Conservation (phyloP, 2,113 vertebrate genomes). For the Alaudala cheleensis region DNA sequence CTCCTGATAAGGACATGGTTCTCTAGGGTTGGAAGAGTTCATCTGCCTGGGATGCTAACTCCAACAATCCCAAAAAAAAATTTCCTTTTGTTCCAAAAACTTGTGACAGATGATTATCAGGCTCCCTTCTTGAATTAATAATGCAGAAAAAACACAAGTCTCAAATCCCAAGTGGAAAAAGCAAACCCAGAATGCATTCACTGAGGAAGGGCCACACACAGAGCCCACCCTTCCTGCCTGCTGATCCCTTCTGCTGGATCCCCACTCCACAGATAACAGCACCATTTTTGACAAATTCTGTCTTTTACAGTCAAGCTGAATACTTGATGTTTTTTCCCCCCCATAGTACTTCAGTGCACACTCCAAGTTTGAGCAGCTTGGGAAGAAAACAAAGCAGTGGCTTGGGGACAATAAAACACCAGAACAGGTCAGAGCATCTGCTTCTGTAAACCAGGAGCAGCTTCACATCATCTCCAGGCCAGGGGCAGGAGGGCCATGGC, state of each 20-base stretch:
- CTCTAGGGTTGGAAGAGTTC: not conserved
- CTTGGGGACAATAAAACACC: not conserved
- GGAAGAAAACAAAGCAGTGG: not conserved
- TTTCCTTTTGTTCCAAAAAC: not conserved
- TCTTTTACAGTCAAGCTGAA: not conserved
- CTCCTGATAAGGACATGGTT: not conserved
- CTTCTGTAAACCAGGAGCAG: not conserved
- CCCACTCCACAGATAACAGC: not conserved
- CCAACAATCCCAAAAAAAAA: not conserved
- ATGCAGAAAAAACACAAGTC: not conserved
- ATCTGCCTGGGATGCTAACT: not conserved
- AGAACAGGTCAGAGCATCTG: not conserved
- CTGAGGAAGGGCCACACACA: not conserved
- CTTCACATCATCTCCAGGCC: fast-evolving
- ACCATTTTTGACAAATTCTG: not conserved
- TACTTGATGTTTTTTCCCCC: not conserved
- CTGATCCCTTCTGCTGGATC: not conserved
- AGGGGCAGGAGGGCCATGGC: not conserved
- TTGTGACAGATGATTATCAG: not conserved
- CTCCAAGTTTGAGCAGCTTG: not conserved
- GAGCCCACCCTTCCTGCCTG: not conserved
- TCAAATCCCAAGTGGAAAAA: not conserved
- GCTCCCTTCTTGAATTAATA: not conserved
- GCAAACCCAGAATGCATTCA: not conserved
- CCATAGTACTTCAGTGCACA: not conserved